These are phyloP conservation scores for Lethrus apterus DNA, from an alignment of 1,140 invertebrate genomes.

Conservation along the genomic window DNA sequence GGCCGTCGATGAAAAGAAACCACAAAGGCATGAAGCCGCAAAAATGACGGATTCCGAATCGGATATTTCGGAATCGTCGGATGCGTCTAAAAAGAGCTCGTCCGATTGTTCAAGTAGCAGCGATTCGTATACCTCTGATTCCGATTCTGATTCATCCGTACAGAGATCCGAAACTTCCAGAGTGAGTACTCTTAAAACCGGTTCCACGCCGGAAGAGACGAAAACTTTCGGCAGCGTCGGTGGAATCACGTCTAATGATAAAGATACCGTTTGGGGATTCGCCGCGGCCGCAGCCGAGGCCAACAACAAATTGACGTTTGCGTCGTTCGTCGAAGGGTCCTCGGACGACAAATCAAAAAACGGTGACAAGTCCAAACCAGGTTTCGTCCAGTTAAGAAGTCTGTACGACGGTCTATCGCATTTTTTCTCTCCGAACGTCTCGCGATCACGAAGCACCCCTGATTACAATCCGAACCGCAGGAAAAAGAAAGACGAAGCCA, in stretches of 20 bases:
- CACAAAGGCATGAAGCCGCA: background rate
- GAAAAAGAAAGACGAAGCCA: conserved; percentile 23
- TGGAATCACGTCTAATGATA: conserved; percentile 39
- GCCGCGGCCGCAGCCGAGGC: conserved; percentile 56
- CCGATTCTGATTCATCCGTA: conserved; percentile 3
- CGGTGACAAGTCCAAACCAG: conserved; percentile 33
- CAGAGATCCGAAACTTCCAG: conserved; percentile 3
- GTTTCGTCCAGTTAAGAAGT: conserved; percentile 60
- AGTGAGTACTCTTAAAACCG: conserved; percentile 6
- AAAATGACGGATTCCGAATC: background rate
- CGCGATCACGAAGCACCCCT: conserved; percentile 32
- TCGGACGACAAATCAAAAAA: conserved; percentile 35
- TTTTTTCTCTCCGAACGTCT: conserved; percentile 56
- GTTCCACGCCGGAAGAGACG: conserved; percentile 11
- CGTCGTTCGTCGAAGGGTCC: conserved; percentile 34
- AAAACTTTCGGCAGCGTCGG: conserved; percentile 47
- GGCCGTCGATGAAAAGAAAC: no score
- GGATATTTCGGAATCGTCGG: background rate
- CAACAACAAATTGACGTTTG: conserved; percentile 40
- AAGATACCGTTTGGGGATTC: conserved; percentile 68
- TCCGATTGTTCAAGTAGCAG: conserved; percentile 9
- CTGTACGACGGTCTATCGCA: conserved; percentile 80
- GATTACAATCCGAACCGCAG: conserved; percentile 47
- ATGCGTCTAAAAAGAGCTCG: conserved; percentile 8
- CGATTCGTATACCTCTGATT: conserved; percentile 3